A percentile compares a stretch with the other conserved stretches of the same genome.
Conservation (phyloP, 2,888 invertebrate genomes). For the Urechis unicinctus region DNA sequence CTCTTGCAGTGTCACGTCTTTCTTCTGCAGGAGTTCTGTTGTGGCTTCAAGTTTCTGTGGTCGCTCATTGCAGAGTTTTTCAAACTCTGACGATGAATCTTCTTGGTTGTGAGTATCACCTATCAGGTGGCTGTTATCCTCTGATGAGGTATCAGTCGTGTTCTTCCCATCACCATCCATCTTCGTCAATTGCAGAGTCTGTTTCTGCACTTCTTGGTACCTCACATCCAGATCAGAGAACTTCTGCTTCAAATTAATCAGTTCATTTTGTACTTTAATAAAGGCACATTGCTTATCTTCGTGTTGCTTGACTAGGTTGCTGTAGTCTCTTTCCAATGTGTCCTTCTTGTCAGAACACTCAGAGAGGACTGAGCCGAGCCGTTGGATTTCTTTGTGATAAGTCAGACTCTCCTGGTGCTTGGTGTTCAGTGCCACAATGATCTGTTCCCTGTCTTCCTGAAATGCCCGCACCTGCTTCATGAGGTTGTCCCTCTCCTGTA, state of each 20-base stretch:
- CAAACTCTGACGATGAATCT: constrained; percentile 3
- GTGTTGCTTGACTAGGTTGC: constrained; percentile 39
- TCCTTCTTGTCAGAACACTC: constrained; percentile 32
- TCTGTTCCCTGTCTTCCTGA: constrained; percentile 49
- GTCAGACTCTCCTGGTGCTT: constrained; percentile 80
- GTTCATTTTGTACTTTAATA: constrained; percentile 46
- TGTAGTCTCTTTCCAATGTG: constrained; percentile 34
- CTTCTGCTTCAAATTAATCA: constrained; percentile 43
- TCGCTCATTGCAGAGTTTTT: constrained; percentile 1
- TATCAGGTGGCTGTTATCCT: background rate
- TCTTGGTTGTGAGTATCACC: background rate
- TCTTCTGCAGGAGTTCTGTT: constrained; percentile 10
- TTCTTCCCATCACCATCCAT: too few species aligned
- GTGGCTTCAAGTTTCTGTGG: constrained; percentile 5
- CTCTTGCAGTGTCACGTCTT: constrained; percentile 10
- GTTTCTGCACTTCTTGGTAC: background rate
- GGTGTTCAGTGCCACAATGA: constrained; percentile 58
- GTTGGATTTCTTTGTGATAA: constrained; percentile 79
- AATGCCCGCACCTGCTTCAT: constrained; percentile 67
- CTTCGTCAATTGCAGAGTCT: background rate
- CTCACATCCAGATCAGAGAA: constrained; percentile 10
- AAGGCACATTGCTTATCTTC: constrained; percentile 49
- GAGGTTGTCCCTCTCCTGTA: constrained; percentile 46
- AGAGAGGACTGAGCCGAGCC: constrained; percentile 53
- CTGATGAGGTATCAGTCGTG: background rate